Conservation (phyloP, 2,113 vertebrate genomes). For the Scytalopus superciliaris region DNA sequence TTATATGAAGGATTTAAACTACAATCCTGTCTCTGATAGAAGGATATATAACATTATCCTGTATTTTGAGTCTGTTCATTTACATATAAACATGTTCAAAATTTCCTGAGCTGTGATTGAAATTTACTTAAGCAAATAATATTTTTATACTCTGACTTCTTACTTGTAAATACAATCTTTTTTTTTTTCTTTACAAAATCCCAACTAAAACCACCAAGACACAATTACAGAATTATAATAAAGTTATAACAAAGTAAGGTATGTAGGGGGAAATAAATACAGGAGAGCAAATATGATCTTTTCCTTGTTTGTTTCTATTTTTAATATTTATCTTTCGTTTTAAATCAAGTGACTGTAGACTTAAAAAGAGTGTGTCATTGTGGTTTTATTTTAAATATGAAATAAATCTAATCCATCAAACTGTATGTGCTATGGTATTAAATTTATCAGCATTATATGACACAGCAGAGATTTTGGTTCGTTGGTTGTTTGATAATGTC, state of each 20-base stretch:
- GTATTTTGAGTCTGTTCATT: background rate
- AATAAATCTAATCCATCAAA: background rate
- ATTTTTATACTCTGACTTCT: background rate
- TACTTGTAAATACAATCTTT: background rate
- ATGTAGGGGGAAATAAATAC: background rate
- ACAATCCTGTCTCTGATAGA: background rate
- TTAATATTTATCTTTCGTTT: background rate
- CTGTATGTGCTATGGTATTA: rapidly evolving
- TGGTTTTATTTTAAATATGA: background rate
- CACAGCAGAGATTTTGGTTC: background rate
- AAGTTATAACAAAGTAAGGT: background rate
- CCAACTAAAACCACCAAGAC: background rate
- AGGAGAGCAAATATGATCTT: rapidly evolving
- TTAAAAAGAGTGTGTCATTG: background rate
- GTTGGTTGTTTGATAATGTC: background rate
- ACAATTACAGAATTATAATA: background rate
- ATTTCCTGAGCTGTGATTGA: background rate
- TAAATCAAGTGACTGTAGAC: background rate
- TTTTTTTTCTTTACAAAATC: background rate
- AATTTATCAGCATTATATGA: background rate
- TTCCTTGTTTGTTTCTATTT: background rate
- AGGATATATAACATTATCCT: background rate
- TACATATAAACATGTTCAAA: background rate
- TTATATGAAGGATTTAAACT: background rate
- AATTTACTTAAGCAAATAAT: background rate